Base-by-base conservation (phyloP, 2,888 invertebrate genomes). In the Ormyrus rosae region DNA sequence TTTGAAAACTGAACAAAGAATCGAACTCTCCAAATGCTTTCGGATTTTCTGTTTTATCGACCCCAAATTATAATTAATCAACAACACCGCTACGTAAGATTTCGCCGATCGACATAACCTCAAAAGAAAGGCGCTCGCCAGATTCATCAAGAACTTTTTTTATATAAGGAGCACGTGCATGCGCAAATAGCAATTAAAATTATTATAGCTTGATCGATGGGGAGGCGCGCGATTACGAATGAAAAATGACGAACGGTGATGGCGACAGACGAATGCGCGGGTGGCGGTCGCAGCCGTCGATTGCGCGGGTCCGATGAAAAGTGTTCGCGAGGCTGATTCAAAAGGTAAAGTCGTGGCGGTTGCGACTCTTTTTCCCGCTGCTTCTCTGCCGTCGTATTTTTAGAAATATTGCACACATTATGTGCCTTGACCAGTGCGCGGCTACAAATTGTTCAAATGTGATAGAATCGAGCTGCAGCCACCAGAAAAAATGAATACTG, bases 401-500 rank as follows among this genome's bases (percentile, higher is more conserved):
- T 81, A 81, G 81, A 79, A 81, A 72, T 72, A 76, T 79, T 72
- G 74, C 75, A 74, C 13, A 64, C 72, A 78, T 67, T 78, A 78
- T 81, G 34, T 34, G 64, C 77, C 78, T 81, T 75, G 81, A 70
- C 56, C 60, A 58, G 56, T n/a, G 58, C 50, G 34, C 19, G 69
- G 34, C 34, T 34, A 34, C 55, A 51, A 13, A 53, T 70, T 65
- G 77, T 73, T 77, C 46, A 80, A 80, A 82, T 82, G 73, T 67
- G 53, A 61, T 74, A 61, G 78, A 69, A 73, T 67, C 63, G 53
- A 46, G 11, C 11, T n/a, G 63, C 58, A 51, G 19, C 65, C 53
- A 56, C 51, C 61, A 71, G 72, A 64, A 88, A 34, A 86, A 84
- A 89, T 90, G 89, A 88, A 78, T 79, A 86, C 86, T 64, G 89